Base-by-base conservation (phyloP, 2,888 invertebrate genomes). In the Meiosimyza platycephala region DNA sequence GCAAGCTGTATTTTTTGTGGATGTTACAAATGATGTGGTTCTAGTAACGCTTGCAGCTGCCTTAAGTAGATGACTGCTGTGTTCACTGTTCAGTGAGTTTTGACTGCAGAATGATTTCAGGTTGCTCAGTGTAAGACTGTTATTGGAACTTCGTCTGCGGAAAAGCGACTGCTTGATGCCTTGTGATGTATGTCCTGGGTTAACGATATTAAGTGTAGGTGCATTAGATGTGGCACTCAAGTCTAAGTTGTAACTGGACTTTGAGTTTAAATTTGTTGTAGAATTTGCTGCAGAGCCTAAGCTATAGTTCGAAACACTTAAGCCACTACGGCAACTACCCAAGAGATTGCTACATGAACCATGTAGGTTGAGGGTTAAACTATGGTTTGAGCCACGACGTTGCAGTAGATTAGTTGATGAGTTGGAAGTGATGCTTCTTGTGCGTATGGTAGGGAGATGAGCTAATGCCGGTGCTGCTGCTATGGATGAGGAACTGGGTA, bases 341-440 rank as follows among this genome's bases (percentile, higher is more conserved):
- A 84, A 77, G 12, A 87, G 78, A 74, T 86, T 87, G 52, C 86
- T 82, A 54, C 85, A 90, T 0, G 91, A 91, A 51, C 90, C 89
- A 80, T 91, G 86, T 40, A 88, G 76, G 79, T 91, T 91, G 3
- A 91, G 80, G 78, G 90, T 90, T 18, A 91, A 80, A 79, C 90
- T 91, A 79, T 91, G 91, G 79, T 91, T 91, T 0, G 91, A 91
- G 63, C 91, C 91, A 18, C 91, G 87, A 74, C 91, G 88, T 74
- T 90, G 90, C 57, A 91, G 81, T 11, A 88, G 81, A 74, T 82
- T 84, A 72, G 82, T 84, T 16, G 79, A 76, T 12, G 84, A 81
- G 5, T 79, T 78, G 15, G 80, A 77, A 4, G 74, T 76, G 12
- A 77, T 77, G 11, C 74, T 76, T 51, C 79, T 79, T 12, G 70